Evolutionary conservation across 2,797 vertebrate species (phyloP).

Genomic region (Mus minutoides): DNA sequence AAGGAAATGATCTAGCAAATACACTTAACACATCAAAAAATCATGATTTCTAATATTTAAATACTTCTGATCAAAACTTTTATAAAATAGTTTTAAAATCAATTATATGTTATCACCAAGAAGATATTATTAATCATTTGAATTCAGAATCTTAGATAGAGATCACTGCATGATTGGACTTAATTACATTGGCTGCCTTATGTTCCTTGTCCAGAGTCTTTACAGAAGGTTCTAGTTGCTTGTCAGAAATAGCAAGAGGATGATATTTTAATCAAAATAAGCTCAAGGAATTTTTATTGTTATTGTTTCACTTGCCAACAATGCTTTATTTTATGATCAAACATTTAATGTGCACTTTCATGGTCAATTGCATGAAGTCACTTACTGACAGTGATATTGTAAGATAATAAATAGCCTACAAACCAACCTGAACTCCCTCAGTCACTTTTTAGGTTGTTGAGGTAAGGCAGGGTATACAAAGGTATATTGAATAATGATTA

Average conservation of each 20-base stretch:
- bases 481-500: conserved; percentile 11
- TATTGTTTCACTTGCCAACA: conserved; percentile 51
- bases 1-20: background rate
- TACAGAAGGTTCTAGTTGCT: background rate
- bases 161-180: background rate
- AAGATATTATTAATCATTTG: background rate
- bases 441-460: background rate
- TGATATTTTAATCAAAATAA: conserved; percentile 69
- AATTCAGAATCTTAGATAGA: background rate
- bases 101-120: background rate
- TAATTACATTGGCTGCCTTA: background rate
- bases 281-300: conserved; percentile 44
- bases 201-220: background rate
- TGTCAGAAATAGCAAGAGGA: background rate
- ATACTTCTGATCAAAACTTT: background rate
- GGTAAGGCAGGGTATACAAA: background rate
- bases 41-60: background rate
- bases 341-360: conserved; percentile 68
- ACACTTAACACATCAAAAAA: background rate
- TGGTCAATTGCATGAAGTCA: conserved; percentile 53
- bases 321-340: conserved; percentile 74
- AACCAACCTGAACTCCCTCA: background rate
- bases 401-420: conserved; percentile 66
- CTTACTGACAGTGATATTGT: conserved; percentile 48
- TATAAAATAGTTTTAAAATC: background rate